A percentile compares a stretch with the other conserved stretches of the same genome.
Evolutionary conservation across 2,888 invertebrate genomes (phyloP).

Genomic region (Acanthosepion pharaonis): DNA sequence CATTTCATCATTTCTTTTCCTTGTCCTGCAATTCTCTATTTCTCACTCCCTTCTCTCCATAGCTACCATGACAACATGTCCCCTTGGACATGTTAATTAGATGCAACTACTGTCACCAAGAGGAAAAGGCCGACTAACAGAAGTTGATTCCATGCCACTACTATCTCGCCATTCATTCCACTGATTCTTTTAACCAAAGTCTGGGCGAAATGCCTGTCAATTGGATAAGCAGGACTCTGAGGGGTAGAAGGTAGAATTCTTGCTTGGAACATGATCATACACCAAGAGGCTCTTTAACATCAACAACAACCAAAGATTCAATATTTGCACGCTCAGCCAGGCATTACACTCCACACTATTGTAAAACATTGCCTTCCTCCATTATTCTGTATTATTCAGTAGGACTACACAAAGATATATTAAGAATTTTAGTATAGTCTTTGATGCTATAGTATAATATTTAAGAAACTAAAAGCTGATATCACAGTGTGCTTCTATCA

Average conservation of each 20-base stretch:
- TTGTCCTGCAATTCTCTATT: no score
- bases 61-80: conserved; percentile 33
- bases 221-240: neutral
- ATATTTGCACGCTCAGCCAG: neutral
- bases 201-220: neutral
- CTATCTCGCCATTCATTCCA: neutral
- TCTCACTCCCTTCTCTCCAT: no score
- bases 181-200: neutral
- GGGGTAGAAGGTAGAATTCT: neutral
- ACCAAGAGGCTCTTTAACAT: neutral
- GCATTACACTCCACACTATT: neutral
- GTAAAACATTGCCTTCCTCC: no score
- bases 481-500: no score
- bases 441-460: no score
- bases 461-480: no score
- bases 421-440: no score
- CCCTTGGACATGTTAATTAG: conserved; percentile 15
- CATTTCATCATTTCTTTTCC: neutral
- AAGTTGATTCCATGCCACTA: neutral
- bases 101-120: conserved; percentile 34
- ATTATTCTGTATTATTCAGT: no score
- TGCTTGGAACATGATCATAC: neutral
- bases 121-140: neutral
- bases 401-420: no score
- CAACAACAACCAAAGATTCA: neutral